These are phyloP conservation scores for Dendroctonus ponderosae DNA, from an alignment of 1,140 invertebrate species.

Conservation along the genomic window DNA sequence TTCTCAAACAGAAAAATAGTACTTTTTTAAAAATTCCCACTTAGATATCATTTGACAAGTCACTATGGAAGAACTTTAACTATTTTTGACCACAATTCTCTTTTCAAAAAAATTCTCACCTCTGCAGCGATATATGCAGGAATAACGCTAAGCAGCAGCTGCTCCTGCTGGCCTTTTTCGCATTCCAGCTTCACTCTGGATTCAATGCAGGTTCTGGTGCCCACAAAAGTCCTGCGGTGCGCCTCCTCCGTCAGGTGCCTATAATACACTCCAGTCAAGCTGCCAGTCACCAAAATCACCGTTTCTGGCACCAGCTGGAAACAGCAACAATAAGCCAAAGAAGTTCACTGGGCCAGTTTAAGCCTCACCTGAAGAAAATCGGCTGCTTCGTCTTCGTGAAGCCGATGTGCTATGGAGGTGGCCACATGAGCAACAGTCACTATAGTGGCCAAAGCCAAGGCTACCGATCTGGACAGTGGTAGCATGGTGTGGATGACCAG, in stretches of 20 bases:
- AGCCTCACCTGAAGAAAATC: constrained; percentile 57
- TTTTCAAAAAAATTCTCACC: constrained; percentile 55
- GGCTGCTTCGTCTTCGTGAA: constrained; percentile 48
- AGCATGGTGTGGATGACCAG: constrained; percentile 71
- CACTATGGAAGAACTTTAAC: no score
- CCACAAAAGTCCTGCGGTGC: constrained; percentile 81
- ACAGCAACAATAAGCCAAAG: not conserved
- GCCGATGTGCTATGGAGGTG: constrained; percentile 53
- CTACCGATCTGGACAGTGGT: constrained; percentile 63
- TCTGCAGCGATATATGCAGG: constrained; percentile 90
- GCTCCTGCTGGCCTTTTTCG: constrained; percentile 89
- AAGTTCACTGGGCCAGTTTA: not conserved
- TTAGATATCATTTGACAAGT: no score
- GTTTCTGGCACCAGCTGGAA: constrained; percentile 72
- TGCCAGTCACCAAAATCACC: constrained; percentile 73
- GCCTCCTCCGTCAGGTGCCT: constrained; percentile 80
- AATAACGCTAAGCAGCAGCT: constrained; percentile 86
- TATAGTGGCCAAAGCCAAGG: constrained; percentile 59
- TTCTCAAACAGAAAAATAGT: no score
- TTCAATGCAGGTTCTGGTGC: constrained; percentile 86
- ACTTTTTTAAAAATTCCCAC: no score
- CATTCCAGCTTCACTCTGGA: constrained; percentile 89
- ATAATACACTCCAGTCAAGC: constrained; percentile 82
- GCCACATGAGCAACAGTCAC: constrained; percentile 61
- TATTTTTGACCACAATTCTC: no score